Percentiles rank a stretch among this genome's conserved stretches.
These are phyloP conservation scores for Amphiprion clarkii DNA, from an alignment of 2,797 vertebrate genomes.

Conservation along the genomic window DNA sequence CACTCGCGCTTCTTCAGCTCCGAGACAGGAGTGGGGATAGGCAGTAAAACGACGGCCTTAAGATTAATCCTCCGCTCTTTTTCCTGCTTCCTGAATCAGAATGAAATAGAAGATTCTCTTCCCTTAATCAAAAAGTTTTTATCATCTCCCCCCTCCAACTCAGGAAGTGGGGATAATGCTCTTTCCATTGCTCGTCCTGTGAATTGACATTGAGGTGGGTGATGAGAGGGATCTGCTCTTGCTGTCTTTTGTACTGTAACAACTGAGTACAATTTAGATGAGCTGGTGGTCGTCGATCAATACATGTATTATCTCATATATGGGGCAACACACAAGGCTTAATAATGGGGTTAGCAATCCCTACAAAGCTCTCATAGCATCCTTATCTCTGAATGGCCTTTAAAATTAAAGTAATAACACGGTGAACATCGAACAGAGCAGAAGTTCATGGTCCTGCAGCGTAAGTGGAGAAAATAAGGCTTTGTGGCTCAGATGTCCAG, in stretches of 20 bases:
- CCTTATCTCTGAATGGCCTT: constrained; percentile 53
- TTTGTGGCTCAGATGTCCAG: background rate
- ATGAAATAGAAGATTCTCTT: constrained; percentile 84
- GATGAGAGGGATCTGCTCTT: constrained; percentile 71
- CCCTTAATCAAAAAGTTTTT: constrained; percentile 88
- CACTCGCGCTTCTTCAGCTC: constrained; percentile 81
- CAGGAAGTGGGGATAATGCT: constrained; percentile 78
- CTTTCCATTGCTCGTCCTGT: constrained; percentile 66
- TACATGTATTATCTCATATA: constrained; percentile 68
- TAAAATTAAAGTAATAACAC: constrained; percentile 65
- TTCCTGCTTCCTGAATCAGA: constrained; percentile 80
- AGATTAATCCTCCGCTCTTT: constrained; percentile 86
- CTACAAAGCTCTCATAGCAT: constrained; percentile 42
- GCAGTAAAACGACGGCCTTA: constrained; percentile 86
- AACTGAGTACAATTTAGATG: constrained; percentile 75
- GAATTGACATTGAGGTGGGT: constrained; percentile 78
- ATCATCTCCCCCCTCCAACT: constrained; percentile 70
- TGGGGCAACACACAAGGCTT: constrained; percentile 56
- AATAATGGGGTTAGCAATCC: constrained; percentile 65
- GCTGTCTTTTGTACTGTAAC: constrained; percentile 79
- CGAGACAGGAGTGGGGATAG: constrained; percentile 81
- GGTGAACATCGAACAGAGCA: constrained; percentile 41
- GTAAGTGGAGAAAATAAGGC: constrained; percentile 8
- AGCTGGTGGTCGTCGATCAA: constrained; percentile 68
- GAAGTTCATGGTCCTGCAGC: constrained; percentile 21